These are phyloP conservation scores for Tiaroga cobitis DNA, from an alignment of 2,797 vertebrate genomes.

Conservation along the genomic window DNA sequence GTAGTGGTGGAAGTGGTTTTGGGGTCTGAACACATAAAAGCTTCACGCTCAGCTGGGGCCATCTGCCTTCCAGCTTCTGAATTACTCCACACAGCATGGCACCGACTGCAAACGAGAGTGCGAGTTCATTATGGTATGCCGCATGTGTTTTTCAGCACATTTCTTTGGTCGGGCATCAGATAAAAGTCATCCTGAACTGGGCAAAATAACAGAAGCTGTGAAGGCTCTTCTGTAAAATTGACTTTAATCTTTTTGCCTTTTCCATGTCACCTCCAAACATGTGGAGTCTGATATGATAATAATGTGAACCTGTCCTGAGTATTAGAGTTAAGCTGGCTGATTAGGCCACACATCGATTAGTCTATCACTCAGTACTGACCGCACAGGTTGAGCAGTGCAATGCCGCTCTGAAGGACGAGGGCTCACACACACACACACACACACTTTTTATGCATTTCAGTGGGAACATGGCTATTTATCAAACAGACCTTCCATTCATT, in stretches of 20 bases:
- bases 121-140: conserved; percentile 48
- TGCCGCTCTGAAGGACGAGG: conserved; percentile 52
- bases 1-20: conserved; percentile 54
- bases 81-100: conserved; percentile 53
- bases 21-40: conserved; percentile 53
- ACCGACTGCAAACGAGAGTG: conserved; percentile 49
- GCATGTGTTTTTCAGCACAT: conserved; percentile 48
- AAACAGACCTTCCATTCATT: conserved; percentile 5
- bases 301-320: conserved; percentile 81
- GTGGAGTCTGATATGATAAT: conserved; percentile 82
- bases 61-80: conserved; percentile 52
- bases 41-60: conserved; percentile 49
- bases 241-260: conserved; percentile 75
- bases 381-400: conserved; percentile 56
- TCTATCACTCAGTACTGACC: conserved; percentile 75
- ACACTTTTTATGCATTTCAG: conserved; percentile 8
- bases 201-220: conserved; percentile 68
- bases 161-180: conserved; percentile 53
- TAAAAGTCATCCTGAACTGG: conserved; percentile 59
- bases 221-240: conserved; percentile 71
- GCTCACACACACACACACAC: conserved; percentile 20
- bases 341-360: conserved; percentile 81
- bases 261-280: conserved; percentile 77
- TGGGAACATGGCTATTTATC: neutral
- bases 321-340: conserved; percentile 84